A percentile compares a stretch with the other conserved stretches of the same genome.
These are phyloP conservation scores for Coptodon bakossiorum DNA, from an alignment of 2,113 vertebrate species.

Conservation along the genomic window DNA sequence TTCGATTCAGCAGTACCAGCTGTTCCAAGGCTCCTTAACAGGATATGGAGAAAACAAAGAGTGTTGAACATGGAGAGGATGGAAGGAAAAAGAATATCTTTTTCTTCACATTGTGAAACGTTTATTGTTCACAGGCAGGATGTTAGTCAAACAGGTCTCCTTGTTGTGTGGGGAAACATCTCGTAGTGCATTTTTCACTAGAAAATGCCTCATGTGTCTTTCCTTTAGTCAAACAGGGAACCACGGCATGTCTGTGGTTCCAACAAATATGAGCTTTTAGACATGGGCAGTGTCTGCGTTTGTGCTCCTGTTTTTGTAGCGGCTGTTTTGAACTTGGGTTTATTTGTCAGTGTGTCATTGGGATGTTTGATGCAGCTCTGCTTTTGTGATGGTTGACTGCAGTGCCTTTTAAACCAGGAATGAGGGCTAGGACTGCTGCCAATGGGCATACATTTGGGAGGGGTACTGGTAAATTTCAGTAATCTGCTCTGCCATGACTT, in stretches of 20 bases:
- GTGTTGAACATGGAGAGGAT: background rate
- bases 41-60: background rate
- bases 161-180: background rate
- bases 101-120: background rate
- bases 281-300: background rate
- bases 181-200: background rate
- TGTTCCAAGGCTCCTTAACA: background rate
- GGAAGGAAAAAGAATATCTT: conserved; percentile 10
- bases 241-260: background rate
- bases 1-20: background rate
- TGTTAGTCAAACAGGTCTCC: background rate
- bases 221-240: background rate
- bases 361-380: conserved; percentile 32
- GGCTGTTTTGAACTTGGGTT: conserved; percentile 1
- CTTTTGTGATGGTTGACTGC: conserved; percentile 58
- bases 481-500: conserved; percentile 14
- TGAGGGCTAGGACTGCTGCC: conserved; percentile 10
- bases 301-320: background rate
- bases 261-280: background rate
- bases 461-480: background rate
- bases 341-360: conserved; percentile 36
- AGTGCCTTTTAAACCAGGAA: conserved; percentile 15
- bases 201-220: background rate
- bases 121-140: background rate
- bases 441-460: background rate